Conservation (phyloP, 2,888 invertebrate genomes). For the Zhuqinia jingwanae region DNA sequence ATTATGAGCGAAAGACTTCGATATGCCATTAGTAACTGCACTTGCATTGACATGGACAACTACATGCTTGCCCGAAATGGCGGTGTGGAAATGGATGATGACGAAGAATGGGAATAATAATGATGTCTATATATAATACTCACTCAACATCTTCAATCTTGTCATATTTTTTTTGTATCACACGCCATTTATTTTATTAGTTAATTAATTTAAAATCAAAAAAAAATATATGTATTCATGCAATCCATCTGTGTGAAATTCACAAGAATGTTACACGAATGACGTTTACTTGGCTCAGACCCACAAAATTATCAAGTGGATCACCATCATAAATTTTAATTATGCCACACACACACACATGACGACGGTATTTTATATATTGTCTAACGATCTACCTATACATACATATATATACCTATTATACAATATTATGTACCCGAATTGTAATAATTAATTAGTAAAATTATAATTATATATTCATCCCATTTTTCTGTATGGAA, state of each 20-base stretch:
- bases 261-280: neutral
- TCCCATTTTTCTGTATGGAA: too few species aligned
- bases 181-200: constrained; percentile 19
- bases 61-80: constrained; percentile 86
- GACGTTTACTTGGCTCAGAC: neutral
- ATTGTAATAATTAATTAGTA: too few species aligned
- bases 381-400: too few species aligned
- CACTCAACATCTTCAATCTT: neutral
- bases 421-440: too few species aligned
- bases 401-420: too few species aligned
- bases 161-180: constrained; percentile 12
- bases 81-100: constrained; percentile 82
- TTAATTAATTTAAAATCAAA: neutral
- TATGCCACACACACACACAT: neutral
- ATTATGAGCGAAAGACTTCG: constrained; percentile 85
- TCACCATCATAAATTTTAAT: neutral
- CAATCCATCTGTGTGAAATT: neutral
- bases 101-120: constrained; percentile 81
- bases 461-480: too few species aligned
- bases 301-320: constrained; percentile 8
- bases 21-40: constrained; percentile 86
- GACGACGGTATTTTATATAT: too few species aligned
- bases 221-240: too few species aligned
- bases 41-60: constrained; percentile 87
- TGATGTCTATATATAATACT: neutral